Conservation (phyloP, 2,797 vertebrate species). For the Pantherophis alleghaniensis region DNA sequence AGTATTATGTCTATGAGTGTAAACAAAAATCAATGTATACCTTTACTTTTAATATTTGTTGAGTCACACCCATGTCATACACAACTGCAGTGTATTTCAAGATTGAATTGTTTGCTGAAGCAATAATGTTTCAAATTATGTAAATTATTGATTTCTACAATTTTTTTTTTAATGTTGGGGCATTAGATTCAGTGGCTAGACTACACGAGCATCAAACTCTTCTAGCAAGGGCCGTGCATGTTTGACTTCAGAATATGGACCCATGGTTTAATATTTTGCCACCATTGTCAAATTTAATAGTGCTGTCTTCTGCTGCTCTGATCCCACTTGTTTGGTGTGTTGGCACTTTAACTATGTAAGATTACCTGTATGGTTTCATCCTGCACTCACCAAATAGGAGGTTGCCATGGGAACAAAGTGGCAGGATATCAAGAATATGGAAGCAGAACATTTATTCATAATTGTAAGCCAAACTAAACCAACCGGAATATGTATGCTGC, state of each 20-base stretch:
- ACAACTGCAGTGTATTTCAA: constrained; percentile 68
- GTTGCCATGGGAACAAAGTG: constrained; percentile 47
- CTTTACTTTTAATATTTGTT: constrained; percentile 67
- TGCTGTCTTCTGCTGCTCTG: constrained; percentile 55
- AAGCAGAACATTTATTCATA: constrained; percentile 41
- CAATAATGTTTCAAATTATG: constrained; percentile 86
- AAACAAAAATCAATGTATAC: constrained; percentile 58
- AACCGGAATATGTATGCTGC: constrained; percentile 51
- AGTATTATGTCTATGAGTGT: constrained; percentile 57
- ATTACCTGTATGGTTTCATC: constrained; percentile 34
- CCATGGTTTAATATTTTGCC: constrained; percentile 38
- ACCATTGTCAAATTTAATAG: constrained; percentile 35
- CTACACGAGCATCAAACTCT: constrained; percentile 43
- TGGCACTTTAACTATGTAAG: constrained; percentile 53
- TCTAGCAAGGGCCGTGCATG: constrained; percentile 29
- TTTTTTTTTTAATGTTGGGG: constrained; percentile 71
- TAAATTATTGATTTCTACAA: constrained; percentile 69
- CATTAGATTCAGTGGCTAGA: constrained; percentile 71
- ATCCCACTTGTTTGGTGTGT: constrained; percentile 50
- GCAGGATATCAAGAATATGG: constrained; percentile 28
- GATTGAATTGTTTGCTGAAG: constrained; percentile 78
- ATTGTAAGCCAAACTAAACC: constrained; percentile 42
- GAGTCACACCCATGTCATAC: constrained; percentile 55
- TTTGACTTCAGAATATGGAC: constrained; percentile 40
- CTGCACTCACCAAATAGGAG: constrained; percentile 44